These are phyloP conservation scores for Exocentrus adspersus DNA, from an alignment of 2,888 invertebrate genomes.

Conservation along the genomic window DNA sequence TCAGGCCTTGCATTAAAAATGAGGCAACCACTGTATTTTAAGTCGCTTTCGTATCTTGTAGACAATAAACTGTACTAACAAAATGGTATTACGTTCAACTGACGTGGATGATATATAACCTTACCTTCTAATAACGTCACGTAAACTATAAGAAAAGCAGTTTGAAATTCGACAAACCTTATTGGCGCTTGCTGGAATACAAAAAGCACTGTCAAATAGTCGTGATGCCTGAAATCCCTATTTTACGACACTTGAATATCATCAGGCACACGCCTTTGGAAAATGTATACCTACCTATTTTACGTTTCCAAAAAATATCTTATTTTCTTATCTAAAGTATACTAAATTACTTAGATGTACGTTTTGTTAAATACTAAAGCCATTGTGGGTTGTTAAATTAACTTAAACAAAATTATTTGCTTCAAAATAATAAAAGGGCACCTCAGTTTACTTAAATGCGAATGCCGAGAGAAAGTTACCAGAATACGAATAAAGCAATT, in stretches of 20 bases:
- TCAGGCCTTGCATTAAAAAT: conserved; percentile 28
- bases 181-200: conserved; percentile 50
- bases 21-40: conserved; percentile 41
- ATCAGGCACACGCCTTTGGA: not conserved
- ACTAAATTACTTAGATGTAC: no score
- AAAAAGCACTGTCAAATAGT: conserved; percentile 43
- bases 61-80: conserved; percentile 54
- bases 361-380: conserved; percentile 40
- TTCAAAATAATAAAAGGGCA: conserved; percentile 35
- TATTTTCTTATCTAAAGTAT: no score
- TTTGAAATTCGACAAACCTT: conserved; percentile 56
- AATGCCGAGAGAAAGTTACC: conserved; percentile 51
- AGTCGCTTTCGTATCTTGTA: conserved; percentile 46
- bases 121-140: conserved; percentile 58
- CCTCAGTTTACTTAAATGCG: conserved; percentile 43
- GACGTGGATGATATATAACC: conserved; percentile 58
- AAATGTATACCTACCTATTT: not conserved
- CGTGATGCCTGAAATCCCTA: conserved; percentile 27
- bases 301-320: no score
- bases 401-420: conserved; percentile 36
- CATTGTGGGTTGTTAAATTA: conserved; percentile 37
- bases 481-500: conserved; percentile 61
- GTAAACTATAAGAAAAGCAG: conserved; percentile 57
- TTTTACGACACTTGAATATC: conserved; percentile 23
- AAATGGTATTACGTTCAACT: conserved; percentile 55